phyloP scores from a whole-genome alignment of 2,113 vertebrate species.

The Choloepus hoffmanni region DNA sequence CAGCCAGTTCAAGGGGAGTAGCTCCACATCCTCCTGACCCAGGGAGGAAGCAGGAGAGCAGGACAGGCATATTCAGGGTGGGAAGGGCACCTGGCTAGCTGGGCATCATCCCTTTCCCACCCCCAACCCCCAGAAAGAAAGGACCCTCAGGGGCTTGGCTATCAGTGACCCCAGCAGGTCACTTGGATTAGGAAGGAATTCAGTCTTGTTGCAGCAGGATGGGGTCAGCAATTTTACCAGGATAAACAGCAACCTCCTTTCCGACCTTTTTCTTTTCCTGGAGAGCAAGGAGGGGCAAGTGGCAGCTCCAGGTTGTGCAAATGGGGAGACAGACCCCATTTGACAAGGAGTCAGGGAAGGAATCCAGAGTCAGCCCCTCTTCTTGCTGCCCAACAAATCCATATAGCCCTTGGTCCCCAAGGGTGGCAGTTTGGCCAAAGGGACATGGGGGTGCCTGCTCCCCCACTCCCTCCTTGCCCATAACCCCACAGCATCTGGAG shows the following conservation, averaged over 20 bases:
- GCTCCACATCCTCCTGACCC: neutral
- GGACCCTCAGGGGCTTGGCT: neutral
- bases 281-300: neutral
- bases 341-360: rapidly evolving
- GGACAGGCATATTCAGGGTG: neutral
- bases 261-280: neutral
- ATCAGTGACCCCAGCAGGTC: neutral
- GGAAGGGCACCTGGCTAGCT: rapidly evolving
- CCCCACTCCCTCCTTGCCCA: neutral
- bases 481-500: rapidly evolving
- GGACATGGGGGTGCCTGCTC: rapidly evolving
- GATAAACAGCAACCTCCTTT: neutral
- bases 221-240: neutral
- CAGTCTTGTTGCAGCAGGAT: too few species aligned
- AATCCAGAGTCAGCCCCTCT: neutral
- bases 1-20: rapidly evolving
- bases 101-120: neutral
- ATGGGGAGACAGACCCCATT: neutral
- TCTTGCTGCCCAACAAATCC: neutral
- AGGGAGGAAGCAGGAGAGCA: neutral
- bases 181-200: rapidly evolving
- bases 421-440: neutral
- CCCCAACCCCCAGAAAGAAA: neutral
- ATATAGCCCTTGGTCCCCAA: neutral
- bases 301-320: rapidly evolving